These are phyloP conservation scores for Vimba vimba DNA, from an alignment of 2,113 vertebrate genomes.

Conservation along the genomic window DNA sequence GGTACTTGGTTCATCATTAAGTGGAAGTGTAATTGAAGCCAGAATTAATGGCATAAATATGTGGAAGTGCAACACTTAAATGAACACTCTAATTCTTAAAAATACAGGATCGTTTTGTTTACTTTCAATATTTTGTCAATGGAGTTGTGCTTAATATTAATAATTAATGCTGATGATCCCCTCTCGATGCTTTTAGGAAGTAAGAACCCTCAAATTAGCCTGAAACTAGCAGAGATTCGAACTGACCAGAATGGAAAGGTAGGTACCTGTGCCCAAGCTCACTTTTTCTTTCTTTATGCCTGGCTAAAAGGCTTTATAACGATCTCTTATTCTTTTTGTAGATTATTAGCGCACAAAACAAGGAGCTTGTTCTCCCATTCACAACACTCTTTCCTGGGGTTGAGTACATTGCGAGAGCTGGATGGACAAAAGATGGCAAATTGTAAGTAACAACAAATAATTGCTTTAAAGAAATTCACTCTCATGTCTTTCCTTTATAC, in stretches of 20 bases:
- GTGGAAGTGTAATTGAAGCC: neutral
- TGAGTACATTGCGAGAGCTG: slow-evolving; percentile 93
- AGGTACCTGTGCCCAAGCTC: slow-evolving; percentile 48
- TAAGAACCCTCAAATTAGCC: slow-evolving; percentile 92
- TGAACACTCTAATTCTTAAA: neutral
- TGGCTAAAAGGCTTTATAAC: neutral
- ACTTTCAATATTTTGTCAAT: neutral
- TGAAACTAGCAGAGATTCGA: slow-evolving; percentile 91
- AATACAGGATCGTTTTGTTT: neutral
- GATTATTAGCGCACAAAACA: slow-evolving; percentile 86
- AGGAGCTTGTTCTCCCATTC: slow-evolving; percentile 89
- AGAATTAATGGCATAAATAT: neutral
- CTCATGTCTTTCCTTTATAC: neutral
- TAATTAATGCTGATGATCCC: neutral
- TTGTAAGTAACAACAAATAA: slow-evolving; percentile 75
- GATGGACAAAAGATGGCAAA: slow-evolving; percentile 94
- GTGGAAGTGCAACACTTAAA: neutral
- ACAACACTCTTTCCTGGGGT: slow-evolving; percentile 84
- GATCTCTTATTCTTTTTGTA: slow-evolving; percentile 59
- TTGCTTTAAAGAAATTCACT: neutral
- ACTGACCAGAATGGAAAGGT: slow-evolving; percentile 88
- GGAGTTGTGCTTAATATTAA: neutral
- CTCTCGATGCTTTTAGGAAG: slow-evolving; percentile 78
- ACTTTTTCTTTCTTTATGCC: neutral
- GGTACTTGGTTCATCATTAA: no score